Percentiles rank a stretch among this genome's conserved stretches.
These are phyloP conservation scores for Prolemur simus DNA, from an alignment of 2,113 vertebrate genomes.

Conservation along the genomic window DNA sequence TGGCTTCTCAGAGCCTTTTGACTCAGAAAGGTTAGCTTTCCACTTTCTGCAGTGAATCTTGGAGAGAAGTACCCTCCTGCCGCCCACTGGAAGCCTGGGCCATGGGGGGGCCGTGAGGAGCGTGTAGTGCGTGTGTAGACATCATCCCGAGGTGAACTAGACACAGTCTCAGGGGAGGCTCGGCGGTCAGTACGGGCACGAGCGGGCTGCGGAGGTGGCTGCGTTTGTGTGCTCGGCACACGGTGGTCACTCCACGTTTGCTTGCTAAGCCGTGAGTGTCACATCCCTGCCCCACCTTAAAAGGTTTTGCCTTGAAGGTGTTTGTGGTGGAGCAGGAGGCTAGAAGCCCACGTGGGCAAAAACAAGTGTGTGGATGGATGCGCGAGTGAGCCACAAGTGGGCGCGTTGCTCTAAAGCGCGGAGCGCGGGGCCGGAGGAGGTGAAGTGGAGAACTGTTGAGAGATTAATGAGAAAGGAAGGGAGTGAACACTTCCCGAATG, in stretches of 20 bases:
- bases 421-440: neutral
- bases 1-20: neutral
- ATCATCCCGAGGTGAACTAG: neutral
- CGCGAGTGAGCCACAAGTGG: neutral
- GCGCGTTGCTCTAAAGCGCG: rapidly evolving
- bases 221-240: neutral
- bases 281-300: neutral
- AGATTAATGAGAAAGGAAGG: neutral
- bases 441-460: neutral
- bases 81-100: neutral
- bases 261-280: neutral
- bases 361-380: neutral
- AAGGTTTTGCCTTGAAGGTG: neutral
- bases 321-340: neutral
- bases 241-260: rapidly evolving
- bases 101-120: neutral
- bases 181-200: neutral
- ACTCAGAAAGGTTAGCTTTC: neutral
- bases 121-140: neutral
- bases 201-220: neutral
- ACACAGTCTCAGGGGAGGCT: neutral
- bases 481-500: neutral
- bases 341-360: neutral
- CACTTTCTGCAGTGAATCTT: neutral
- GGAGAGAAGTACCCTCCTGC: neutral